A percentile compares a stretch with the other conserved stretches of the same genome.
phyloP scores from a whole-genome alignment of 2,888 invertebrate species.

The Ptychoptera contaminata region DNA sequence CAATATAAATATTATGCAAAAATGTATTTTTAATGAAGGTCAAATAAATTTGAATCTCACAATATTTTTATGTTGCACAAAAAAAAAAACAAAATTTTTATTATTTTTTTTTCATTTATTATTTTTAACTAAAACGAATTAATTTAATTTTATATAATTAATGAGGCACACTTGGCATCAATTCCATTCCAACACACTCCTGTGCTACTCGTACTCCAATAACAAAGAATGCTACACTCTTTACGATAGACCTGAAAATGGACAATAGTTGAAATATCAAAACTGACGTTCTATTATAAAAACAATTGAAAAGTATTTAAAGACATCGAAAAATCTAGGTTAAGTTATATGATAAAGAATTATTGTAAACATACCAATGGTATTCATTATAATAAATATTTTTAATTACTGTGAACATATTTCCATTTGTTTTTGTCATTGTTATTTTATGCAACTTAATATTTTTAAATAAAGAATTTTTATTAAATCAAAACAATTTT shows the following conservation, averaged over 20 bases:
- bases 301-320: not conserved
- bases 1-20: too few species aligned
- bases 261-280: constrained; percentile 6
- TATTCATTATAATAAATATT: constrained; percentile 59
- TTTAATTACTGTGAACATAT: constrained; percentile 39
- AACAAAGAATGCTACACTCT: constrained; percentile 63
- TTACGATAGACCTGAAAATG: constrained; percentile 55
- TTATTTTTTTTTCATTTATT: not conserved
- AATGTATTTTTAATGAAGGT: too few species aligned
- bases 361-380: constrained; percentile 46
- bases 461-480: not conserved
- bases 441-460: constrained; percentile 15
- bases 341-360: too few species aligned
- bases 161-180: constrained; percentile 36
- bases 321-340: constrained; percentile 8
- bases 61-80: too few species aligned
- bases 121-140: not conserved
- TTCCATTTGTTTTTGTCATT: constrained; percentile 41
- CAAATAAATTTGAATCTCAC: too few species aligned
- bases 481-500: too few species aligned
- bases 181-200: constrained; percentile 58
- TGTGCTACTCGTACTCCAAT: constrained; percentile 63
- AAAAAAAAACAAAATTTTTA: not conserved
- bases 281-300: not conserved
- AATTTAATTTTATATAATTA: not conserved